These are phyloP conservation scores for Oxygymnocypris stewartii DNA, from an alignment of 2,113 vertebrate genomes.

Conservation along the genomic window DNA sequence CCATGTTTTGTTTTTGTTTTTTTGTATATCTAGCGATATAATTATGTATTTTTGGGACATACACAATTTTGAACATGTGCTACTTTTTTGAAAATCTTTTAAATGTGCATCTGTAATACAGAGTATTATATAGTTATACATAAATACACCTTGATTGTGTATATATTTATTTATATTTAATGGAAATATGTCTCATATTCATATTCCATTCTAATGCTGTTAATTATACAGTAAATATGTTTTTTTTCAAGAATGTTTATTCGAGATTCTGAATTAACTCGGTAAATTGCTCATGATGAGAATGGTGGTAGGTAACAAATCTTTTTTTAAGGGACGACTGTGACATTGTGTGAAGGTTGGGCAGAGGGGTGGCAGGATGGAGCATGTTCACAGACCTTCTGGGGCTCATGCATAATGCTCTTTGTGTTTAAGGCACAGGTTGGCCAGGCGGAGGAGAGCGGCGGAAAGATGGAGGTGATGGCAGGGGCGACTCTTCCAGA, in stretches of 20 bases:
- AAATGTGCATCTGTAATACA: not conserved
- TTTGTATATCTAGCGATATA: not conserved
- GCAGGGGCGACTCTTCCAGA: conserved; percentile 63
- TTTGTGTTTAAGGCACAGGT: conserved; percentile 73
- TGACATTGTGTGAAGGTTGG: conserved; percentile 59
- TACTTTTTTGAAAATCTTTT: not conserved
- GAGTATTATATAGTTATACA: not conserved
- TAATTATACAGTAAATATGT: no score
- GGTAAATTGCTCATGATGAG: conserved; percentile 58
- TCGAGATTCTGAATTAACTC: not conserved
- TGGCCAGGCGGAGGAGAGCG: conserved; percentile 68
- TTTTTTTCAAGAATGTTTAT: no score
- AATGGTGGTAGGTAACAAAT: conserved; percentile 58
- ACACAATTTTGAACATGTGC: not conserved
- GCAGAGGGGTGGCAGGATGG: conserved; percentile 68
- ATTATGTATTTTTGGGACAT: not conserved
- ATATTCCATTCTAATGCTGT: no score
- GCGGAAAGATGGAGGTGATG: conserved; percentile 54
- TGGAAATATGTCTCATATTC: no score
- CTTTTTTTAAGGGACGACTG: conserved; percentile 54
- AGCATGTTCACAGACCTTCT: conserved; percentile 72
- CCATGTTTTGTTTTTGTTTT: no score
- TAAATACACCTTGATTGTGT: no score
- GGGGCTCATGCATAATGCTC: conserved; percentile 82
- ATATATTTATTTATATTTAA: no score